Percentiles rank a stretch among this genome's conserved stretches.
phyloP scores from a whole-genome alignment of 2,888 invertebrate species.

The Microdon myrmicae region DNA sequence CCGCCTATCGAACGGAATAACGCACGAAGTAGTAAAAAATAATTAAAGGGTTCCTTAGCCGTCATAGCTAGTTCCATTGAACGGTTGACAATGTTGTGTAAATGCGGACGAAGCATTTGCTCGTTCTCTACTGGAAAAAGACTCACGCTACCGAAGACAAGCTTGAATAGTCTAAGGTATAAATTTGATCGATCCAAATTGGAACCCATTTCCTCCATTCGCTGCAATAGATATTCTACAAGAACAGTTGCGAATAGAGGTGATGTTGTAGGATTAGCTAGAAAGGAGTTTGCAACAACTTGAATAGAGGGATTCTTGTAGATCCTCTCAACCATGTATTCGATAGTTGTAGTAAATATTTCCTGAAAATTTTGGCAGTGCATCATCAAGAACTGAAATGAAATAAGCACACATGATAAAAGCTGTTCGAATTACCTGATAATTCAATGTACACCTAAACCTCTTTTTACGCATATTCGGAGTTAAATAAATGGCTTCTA shows the following conservation, averaged over 20 bases:
- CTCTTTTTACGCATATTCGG: too few species aligned
- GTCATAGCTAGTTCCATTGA: constrained; percentile 96
- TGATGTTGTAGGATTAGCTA: constrained; percentile 92
- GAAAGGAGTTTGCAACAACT: constrained; percentile 92
- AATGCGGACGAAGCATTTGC: constrained; percentile 95
- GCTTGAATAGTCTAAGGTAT: constrained; percentile 93
- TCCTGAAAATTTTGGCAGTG: constrained; percentile 95
- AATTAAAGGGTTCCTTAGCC: constrained; percentile 98
- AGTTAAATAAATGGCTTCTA: background rate
- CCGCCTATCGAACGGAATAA: constrained; percentile 98
- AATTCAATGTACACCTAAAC: too few species aligned
- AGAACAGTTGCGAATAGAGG: constrained; percentile 96
- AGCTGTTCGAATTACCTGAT: too few species aligned
- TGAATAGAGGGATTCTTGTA: constrained; percentile 93
- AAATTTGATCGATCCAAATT: constrained; percentile 91
- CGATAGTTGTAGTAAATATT: constrained; percentile 94
- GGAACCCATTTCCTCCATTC: constrained; percentile 98
- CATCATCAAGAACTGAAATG: constrained; percentile 90
- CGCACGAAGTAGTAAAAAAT: constrained; percentile 91
- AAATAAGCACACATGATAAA: too few species aligned
- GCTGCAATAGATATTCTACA: constrained; percentile 91
- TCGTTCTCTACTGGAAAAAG: constrained; percentile 96
- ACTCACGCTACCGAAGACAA: constrained; percentile 97
- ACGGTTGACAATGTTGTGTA: constrained; percentile 96
- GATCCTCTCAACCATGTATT: constrained; percentile 94